Base-by-base conservation (phyloP, 2,797 vertebrate species). In the Eulemur mongoz region DNA sequence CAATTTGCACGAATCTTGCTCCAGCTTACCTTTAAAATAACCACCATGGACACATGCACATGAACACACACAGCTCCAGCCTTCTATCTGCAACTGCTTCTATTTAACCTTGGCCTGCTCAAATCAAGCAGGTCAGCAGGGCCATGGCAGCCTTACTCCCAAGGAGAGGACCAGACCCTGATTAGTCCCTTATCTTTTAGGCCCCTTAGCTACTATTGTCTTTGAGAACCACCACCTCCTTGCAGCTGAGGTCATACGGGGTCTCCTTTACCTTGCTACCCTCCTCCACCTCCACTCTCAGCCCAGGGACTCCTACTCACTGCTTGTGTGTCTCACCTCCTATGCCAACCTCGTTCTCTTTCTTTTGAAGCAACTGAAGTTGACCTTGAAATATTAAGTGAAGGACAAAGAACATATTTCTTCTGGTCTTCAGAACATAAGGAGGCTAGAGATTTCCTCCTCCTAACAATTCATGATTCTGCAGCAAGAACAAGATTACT, bases 401-500 rank as follows among this genome's bases (percentile, higher is more conserved):
- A 72, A 79, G 18, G 83, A 12, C 30, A 72, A 17, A 90, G 57
- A 85, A 79, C 86, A 40, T 72, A 59, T 82, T 91, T 85, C 40
- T 96, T 54, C 69, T 70, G 4, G 32, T 95, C 35, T 32, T 88
- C 80, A 84, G 38, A 76, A 10, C 4, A 4, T 32, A 18, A 80
- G 25, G 14, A 87, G 32, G 13, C 20, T 57, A 30, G 82, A 95
- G 52, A 57, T 86, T 95, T 70, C 30, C 32, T 70, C 30, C 32
- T 93, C 45, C 12, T 70, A 54, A 86, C 13, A 48, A 45, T 48
- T 25, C 72, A 94, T 32, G 20, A 54, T 76, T 95, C 79, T 94
- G 2, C 7, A 25, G 59, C 5, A n/a, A 67, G 45, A 93, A 79
- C 30, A 38, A 82, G 38, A 73, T 59, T 61, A 57, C 17, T 65